Evolutionary conservation across 2,888 invertebrate genomes (phyloP).

Genomic region (Trissoscelio sp.): DNA sequence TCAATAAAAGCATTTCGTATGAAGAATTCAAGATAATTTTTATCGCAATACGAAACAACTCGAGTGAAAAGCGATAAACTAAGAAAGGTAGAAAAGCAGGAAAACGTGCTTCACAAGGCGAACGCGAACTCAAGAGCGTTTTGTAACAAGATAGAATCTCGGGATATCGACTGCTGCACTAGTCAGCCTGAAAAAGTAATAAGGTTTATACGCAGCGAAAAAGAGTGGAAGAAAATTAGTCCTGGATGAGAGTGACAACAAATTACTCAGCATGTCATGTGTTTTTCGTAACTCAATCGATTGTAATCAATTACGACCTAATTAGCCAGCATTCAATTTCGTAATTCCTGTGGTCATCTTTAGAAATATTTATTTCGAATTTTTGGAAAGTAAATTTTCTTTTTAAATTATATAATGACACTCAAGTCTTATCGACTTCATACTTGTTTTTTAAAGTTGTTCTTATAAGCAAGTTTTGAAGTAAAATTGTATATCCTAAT

Average conservation of each 20-base stretch:
- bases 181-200: conserved; percentile 75
- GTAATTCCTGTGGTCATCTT: too few relatives aligned
- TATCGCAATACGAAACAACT: conserved; percentile 67
- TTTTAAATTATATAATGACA: too few relatives aligned
- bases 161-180: conserved; percentile 74
- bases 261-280: conserved; percentile 54
- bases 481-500: too few relatives aligned
- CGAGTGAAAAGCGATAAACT: conserved; percentile 69
- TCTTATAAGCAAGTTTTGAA: too few relatives aligned
- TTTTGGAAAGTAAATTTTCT: too few relatives aligned
- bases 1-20: conserved; percentile 56
- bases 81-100: conserved; percentile 63
- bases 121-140: conserved; percentile 71
- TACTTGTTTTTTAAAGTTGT: too few relatives aligned
- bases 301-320: conserved; percentile 13
- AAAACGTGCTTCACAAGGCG: conserved; percentile 65
- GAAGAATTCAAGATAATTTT: conserved; percentile 68
- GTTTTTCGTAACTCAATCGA: conserved; percentile 23
- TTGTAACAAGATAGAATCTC: conserved; percentile 74
- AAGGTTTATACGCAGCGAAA: conserved; percentile 69
- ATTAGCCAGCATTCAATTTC: background rate
- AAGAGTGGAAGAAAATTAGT: conserved; percentile 56
- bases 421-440: too few relatives aligned
- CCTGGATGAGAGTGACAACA: conserved; percentile 49
- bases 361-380: too few relatives aligned